Percentiles rank a stretch among this genome's conserved stretches.
Conservation (phyloP, 2,888 invertebrate species). For the Phortica okadai region DNA sequence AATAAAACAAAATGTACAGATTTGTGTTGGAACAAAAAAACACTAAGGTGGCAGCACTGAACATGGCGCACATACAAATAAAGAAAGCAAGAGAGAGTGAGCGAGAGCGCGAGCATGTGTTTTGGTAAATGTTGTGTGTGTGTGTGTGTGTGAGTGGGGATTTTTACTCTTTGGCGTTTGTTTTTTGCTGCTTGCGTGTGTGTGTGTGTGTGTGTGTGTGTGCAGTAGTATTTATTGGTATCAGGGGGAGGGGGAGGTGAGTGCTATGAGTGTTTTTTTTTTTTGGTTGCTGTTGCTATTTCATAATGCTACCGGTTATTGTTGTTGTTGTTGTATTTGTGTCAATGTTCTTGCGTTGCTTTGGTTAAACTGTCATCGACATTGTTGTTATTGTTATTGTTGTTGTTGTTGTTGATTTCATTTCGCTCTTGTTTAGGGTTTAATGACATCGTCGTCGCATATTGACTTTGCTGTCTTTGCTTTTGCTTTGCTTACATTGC, state of each 20-base stretch:
- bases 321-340: constrained; percentile 58
- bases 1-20: too few species aligned
- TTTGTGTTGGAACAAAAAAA: too few species aligned
- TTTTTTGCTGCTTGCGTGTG: constrained; percentile 8
- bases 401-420: constrained; percentile 62
- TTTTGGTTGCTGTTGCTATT: constrained; percentile 49
- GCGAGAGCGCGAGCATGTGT: constrained; percentile 24
- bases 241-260: constrained; percentile 34
- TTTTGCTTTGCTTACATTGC: constrained; percentile 42
- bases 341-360: constrained; percentile 60
- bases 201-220: constrained; percentile 16
- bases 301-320: constrained; percentile 70
- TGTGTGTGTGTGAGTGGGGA: not conserved
- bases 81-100: constrained; percentile 12
- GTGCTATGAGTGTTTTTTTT: not conserved
- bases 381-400: constrained; percentile 66
- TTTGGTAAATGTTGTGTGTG: not conserved
- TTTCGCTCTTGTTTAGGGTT: constrained; percentile 71
- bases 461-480: constrained; percentile 50
- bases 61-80: not conserved
- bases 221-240: constrained; percentile 54
- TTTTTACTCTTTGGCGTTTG: not conserved
- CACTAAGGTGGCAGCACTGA: too few species aligned
- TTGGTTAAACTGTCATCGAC: constrained; percentile 33
- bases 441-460: constrained; percentile 68